A percentile compares a stretch with the other conserved stretches of the same genome.
Conservation (phyloP, 2,888 invertebrate species). For the Nipponacmea schrenckii region DNA sequence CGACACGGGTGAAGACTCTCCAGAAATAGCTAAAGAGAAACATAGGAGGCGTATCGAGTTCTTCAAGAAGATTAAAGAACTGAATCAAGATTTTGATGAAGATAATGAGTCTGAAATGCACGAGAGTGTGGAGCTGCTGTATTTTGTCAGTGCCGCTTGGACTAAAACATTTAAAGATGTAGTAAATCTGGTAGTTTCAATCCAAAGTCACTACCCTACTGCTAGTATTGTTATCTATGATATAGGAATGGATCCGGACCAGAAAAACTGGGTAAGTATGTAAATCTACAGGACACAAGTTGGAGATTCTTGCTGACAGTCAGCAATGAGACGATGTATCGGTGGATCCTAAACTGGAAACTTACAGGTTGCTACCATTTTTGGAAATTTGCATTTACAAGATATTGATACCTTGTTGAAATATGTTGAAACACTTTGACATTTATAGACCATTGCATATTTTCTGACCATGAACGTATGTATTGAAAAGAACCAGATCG, state of each 20-base stretch:
- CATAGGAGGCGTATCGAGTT: constrained; percentile 22
- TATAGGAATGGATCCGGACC: constrained; percentile 27
- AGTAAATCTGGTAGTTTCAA: constrained; percentile 32
- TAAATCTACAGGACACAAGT: no score
- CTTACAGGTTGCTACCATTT: no score
- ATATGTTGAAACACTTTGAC: no score
- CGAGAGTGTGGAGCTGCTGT: constrained; percentile 31
- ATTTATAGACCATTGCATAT: no score
- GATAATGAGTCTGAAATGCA: constrained; percentile 24
- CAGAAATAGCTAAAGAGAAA: constrained; percentile 29
- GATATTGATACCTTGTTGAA: no score
- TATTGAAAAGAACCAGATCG: no score
- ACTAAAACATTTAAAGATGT: constrained; percentile 23
- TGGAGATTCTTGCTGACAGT: no score
- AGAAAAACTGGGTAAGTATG: constrained; percentile 13
- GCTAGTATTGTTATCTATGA: constrained; percentile 31
- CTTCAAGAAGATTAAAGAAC: constrained; percentile 16
- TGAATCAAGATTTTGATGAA: constrained; percentile 15
- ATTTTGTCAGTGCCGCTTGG: constrained; percentile 34
- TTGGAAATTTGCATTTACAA: no score
- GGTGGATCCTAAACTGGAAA: no score
- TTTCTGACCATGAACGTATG: no score
- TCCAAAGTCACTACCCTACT: constrained; percentile 32
- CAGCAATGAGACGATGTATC: no score
- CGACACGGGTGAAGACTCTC: constrained; percentile 22